Evolutionary conservation across 2,797 vertebrate species (phyloP).

Genomic region (Cynopterus sphinx): DNA sequence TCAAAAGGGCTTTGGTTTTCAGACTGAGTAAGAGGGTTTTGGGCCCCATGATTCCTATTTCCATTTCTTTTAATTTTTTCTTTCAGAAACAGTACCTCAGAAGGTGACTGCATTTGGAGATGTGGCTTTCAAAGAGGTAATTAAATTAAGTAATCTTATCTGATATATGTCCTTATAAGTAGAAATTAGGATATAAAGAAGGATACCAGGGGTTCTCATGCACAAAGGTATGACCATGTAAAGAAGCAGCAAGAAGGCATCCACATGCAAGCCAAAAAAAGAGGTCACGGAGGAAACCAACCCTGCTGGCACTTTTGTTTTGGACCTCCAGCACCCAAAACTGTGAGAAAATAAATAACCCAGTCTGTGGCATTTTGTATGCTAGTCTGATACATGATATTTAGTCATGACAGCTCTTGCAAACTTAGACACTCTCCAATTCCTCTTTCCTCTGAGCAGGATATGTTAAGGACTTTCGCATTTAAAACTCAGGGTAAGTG

Average conservation of each 20-base stretch:
- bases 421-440: not conserved
- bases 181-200: not conserved
- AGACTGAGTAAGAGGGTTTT: not conserved
- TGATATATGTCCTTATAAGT: not conserved
- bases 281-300: not conserved
- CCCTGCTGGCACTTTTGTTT: not conserved
- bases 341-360: not conserved
- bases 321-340: not conserved
- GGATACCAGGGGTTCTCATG: accelerated
- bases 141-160: not conserved
- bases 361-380: not conserved
- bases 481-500: not conserved
- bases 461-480: not conserved
- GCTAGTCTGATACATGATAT: not conserved
- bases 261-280: not conserved
- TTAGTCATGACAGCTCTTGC: not conserved
- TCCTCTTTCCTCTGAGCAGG: not conserved
- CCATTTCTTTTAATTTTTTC: not conserved
- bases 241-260: not conserved
- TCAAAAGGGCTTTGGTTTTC: not conserved
- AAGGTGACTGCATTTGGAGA: not conserved
- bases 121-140: not conserved
- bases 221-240: not conserved
- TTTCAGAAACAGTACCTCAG: not conserved
- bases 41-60: not conserved